Base-by-base conservation (phyloP, 1,140 invertebrate species). In the Heliothis virescens region DNA sequence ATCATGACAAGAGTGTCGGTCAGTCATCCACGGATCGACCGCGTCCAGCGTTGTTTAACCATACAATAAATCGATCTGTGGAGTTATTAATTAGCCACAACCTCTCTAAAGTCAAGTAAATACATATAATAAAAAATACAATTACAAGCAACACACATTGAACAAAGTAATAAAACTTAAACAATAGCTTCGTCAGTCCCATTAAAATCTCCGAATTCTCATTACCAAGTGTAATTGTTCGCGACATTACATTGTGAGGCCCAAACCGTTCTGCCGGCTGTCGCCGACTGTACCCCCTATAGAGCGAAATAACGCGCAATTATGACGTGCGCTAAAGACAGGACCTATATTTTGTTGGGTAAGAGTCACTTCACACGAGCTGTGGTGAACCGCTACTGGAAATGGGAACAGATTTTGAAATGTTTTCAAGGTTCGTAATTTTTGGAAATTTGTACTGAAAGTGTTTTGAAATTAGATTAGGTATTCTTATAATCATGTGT, bases 221-320 rank as follows among this genome's bases (percentile, higher is more conserved):
- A 69, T 69, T 69, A 12, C 4, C 11, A 15, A 11, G 12, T 65
- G 74, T 15, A 76, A 76, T 76, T 76, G 53, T 76, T 76, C 60
- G 10, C 52, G 21, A 76, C 74, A 65, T 53, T 76, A 59, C 59
- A 76, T 29, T 76, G 59, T 52, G 47, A 65, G 18, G 16, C 26
- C 59, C 16, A 52, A 47, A 65, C 62, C 57, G 57, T 65, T 69
- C 52, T 21, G 18, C 16, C 26, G 15, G 47, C 50, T 21, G 48
- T 52, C 60, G 26, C 1, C 60, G 53, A 76, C 74, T 76, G 57
- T 52, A 4, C 72, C 57, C 11, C 13, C 60, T 59, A 52, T 76
- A 65, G 60, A 41, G 53, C 60, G 74, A 76, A 76, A 76, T 76
- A 76, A 65, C 26, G 59, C 60, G 60, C 59, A 63, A 52, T 76